A percentile compares a stretch with the other conserved stretches of the same genome.
These are phyloP conservation scores for Heptascelio sp. DNA, from an alignment of 2,888 invertebrate species.

Conservation along the genomic window DNA sequence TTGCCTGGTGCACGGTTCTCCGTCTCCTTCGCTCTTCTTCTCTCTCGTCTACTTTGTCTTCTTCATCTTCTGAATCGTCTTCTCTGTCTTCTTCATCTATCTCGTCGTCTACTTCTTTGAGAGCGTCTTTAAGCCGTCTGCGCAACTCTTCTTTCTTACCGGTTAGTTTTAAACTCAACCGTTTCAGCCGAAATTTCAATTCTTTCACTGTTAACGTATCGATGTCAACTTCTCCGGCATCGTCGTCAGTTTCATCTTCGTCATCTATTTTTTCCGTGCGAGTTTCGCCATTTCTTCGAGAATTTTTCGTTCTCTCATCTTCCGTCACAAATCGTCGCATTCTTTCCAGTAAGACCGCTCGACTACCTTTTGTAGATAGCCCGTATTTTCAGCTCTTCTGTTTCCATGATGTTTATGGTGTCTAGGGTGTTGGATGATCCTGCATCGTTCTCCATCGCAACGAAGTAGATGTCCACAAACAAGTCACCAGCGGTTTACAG, in stretches of 20 bases:
- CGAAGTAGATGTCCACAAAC: not conserved
- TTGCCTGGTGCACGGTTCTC: not conserved
- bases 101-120: constrained; percentile 9
- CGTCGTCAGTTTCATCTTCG: not conserved
- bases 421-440: not conserved
- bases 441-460: not conserved
- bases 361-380: constrained; percentile 10
- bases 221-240: not conserved
- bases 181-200: constrained; percentile 24
- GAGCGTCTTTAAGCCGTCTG: constrained; percentile 5
- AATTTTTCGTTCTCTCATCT: constrained; percentile 19
- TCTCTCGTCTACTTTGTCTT: not conserved
- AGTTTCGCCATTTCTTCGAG: not conserved
- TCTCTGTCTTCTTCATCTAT: not conserved
- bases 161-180: constrained; percentile 14
- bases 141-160: constrained; percentile 15
- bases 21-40: not conserved
- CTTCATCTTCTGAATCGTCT: not conserved
- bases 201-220: constrained; percentile 8
- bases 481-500: too few relatives aligned
- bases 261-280: not conserved
- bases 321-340: constrained; percentile 32
- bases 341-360: constrained; percentile 15
- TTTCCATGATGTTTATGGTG: not conserved
- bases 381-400: constrained; percentile 13